Base-by-base conservation (phyloP, 2,797 vertebrate genomes). In the Dallia pectoralis region DNA sequence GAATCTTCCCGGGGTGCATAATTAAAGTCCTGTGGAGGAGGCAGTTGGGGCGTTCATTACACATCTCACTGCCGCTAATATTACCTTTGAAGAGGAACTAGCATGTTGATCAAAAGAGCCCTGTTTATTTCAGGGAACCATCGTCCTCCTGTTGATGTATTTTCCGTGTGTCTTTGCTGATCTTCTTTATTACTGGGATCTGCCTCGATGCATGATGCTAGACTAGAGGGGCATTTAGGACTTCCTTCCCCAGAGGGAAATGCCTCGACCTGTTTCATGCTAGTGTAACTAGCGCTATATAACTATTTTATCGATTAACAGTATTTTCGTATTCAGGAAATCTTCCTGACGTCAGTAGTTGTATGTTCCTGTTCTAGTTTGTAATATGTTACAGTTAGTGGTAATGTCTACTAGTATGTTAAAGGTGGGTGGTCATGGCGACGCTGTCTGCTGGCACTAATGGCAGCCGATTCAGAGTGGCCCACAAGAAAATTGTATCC, bases 71-170 rank as follows among this genome's bases (percentile, higher is more conserved):
- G 22, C 40, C 8, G 16, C 64, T 66, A 62, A 62, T 30, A 27
- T 62, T 25, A 62, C 27, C 25, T 62, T 62, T 30, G 59, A 62
- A 62, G 59, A 29, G 27, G 25, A 62, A 62, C 59, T 62, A 29
- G 22, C 51, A 27, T 62, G 16, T 62, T 25, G 4, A 62, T 27
- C 59, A 62, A 29, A 4, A 30, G 14, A 62, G 15, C 12, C 12
- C 25, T 16, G 27, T 62, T 29, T 62, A 62, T 62, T 62, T 15
- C 59, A 62, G 25, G 56, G 56, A 27, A 27, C 22, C 8, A 6
- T 29, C 25, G 29, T 53, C 18, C n/a, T 25, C 12, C 56, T 62
- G 22, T 29, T 29, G 27, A 14, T 62, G 51, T 53, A 53, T 53
- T 22, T 36, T 53, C 51, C 19, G 51, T 19, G n/a, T 53, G 51